phyloP scores from a whole-genome alignment of 1,140 invertebrate species.

The Pristionchus pacificus region DNA sequence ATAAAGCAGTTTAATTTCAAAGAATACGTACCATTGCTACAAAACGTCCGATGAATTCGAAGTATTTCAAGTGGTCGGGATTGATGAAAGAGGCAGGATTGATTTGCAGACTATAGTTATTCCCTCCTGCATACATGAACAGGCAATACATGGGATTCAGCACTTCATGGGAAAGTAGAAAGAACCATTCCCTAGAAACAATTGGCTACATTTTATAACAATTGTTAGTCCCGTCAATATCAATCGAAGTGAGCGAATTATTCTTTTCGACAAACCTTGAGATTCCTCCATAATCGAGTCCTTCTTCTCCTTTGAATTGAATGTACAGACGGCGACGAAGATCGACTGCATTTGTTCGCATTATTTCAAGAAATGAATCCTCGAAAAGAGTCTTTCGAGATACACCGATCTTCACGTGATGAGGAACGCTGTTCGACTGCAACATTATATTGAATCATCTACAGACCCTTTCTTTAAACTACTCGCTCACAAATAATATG shows the following conservation, averaged over 20 bases:
- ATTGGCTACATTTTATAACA: neutral
- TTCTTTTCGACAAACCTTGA: conserved; percentile 76
- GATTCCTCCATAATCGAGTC: conserved; percentile 95
- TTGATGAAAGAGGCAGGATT: conserved; percentile 98
- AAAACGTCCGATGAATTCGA: conserved; percentile 97
- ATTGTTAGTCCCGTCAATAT: too few species aligned
- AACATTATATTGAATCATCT: neutral
- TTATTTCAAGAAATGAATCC: conserved; percentile 94
- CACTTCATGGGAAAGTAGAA: conserved; percentile 96
- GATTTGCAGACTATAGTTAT: conserved; percentile 97
- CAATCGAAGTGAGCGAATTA: too few species aligned
- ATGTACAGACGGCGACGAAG: conserved; percentile 89
- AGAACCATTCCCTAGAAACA: conserved; percentile 87
- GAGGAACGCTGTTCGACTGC: conserved; percentile 81
- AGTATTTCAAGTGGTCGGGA: conserved; percentile 96
- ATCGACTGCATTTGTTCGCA: conserved; percentile 92
- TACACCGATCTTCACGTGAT: conserved; percentile 96
- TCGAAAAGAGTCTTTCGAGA: conserved; percentile 93
- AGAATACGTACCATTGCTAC: conserved; percentile 81
- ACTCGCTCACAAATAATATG: conserved; percentile 48
- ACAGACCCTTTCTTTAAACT: neutral
- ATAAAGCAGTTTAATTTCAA: conserved; percentile 3
- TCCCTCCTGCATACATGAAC: conserved; percentile 98
- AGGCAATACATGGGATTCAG: conserved; percentile 99
- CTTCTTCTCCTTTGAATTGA: conserved; percentile 95